Evolutionary conservation across 2,113 vertebrate genomes (phyloP), one percentile per base, ranked within the genome.

Genomic region (Pimephales promelas): DNA sequence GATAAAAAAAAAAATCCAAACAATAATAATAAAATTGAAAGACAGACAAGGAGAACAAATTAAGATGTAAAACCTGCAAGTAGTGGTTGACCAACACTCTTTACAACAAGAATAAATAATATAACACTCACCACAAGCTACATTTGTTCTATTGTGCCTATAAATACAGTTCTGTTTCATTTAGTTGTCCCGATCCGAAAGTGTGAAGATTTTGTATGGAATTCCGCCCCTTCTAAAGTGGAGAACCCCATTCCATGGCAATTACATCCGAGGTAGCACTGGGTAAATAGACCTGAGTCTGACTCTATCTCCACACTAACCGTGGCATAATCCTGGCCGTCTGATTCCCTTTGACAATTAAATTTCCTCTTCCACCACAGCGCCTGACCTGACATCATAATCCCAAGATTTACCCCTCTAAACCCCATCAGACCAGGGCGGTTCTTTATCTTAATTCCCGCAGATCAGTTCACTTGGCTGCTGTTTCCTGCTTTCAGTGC

Each of bases 371-470:
- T 76, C 85, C 76, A 84, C 57, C 47, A 56, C 84, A 74, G 82
- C 84, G 81, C 62, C 88, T 85, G 88, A 83, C 90, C 89, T 92
- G 91, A 94, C 92, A 92, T 94, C 92, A 93, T 95, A 95, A 95
- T 94, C 93, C 93, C 87, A 86, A 92, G 94, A 95, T 95, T 94
- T 92, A 93, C 90, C 91, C 89, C 78, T 89, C 89, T 92, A 88
- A 92, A 92, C 88, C 83, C 84, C 87, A 86, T 56, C 62, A 82
- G 83, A 83, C 84, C 87, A 84, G 85, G 85, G 80, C 28, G 87
- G 90, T 36, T 85, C 66, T 84, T 88, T 89, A 81, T 92, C 90
- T 87, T 94, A 94, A 95, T 93, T 93, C 89, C 54, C 62, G 76
- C 36, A 90, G 92, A 93, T 93, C 91, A 90, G 91, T 92, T 93